Evolutionary conservation across 2,113 vertebrate species (phyloP).

Genomic region (Pomatostomus ruficeps): DNA sequence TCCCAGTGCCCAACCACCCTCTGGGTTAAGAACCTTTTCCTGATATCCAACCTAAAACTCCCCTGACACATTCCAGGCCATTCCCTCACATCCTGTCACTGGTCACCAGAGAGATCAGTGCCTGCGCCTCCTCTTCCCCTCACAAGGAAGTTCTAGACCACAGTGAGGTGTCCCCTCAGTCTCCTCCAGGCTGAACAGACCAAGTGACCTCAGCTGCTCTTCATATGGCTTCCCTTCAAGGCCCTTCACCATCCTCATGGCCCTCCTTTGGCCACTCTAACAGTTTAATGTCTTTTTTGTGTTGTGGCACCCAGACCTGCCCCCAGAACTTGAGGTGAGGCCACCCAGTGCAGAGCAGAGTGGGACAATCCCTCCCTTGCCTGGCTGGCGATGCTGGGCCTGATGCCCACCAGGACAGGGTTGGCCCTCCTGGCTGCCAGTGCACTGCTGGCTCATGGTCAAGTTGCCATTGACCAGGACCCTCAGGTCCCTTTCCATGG

Average conservation of each 20-base stretch:
- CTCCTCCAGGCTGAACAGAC: not conserved
- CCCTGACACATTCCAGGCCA: not conserved
- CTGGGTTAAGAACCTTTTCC: not conserved
- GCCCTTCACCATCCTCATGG: rapidly evolving
- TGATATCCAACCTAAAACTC: not conserved
- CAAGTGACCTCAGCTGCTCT: not conserved
- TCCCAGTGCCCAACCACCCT: rapidly evolving
- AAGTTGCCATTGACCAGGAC: rapidly evolving
- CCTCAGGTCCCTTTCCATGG: rapidly evolving
- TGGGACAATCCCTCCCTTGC: not conserved
- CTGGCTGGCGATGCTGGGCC: not conserved
- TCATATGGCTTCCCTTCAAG: rapidly evolving
- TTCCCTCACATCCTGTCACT: rapidly evolving
- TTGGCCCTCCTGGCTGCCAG: not conserved
- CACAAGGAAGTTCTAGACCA: rapidly evolving
- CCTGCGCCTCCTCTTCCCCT: not conserved
- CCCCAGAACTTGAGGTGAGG: not conserved
- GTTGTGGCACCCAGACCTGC: not conserved
- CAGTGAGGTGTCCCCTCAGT: rapidly evolving
- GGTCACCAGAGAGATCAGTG: not conserved
- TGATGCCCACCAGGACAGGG: not conserved
- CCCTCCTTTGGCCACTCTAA: not conserved
- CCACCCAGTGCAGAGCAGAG: rapidly evolving
- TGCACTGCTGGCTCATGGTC: not conserved
- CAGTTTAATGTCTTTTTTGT: rapidly evolving